Base-by-base conservation (phyloP, 2,113 vertebrate genomes). In the Nesoenas mayeri region DNA sequence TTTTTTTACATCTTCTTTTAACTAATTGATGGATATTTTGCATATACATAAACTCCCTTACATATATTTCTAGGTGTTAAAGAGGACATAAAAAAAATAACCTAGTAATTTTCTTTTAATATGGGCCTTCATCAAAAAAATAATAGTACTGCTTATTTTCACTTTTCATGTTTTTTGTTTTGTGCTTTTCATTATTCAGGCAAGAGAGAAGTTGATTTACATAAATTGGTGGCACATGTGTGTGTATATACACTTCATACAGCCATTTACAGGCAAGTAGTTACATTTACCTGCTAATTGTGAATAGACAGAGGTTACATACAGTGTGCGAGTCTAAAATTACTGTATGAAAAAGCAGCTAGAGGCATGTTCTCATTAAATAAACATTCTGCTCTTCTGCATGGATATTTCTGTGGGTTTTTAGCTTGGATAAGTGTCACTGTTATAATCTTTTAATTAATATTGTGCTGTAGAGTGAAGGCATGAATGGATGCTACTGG, bases 401-500 rank as follows among this genome's bases (percentile, higher is more conserved):
- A 72, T 79, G 94, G 71, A 48, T 93, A 72, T 94, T 96, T 95
- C 77, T 71, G 88, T 17, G 17, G 53, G 42, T 86, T 93, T 97
- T 95, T 86, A 67, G 56, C 57, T 96, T 84, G 95, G 96, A 93
- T 88, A 91, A 95, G 73, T 97, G 96, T 97, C 94, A 96, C 80
- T 96, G 71, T 94, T 95, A 93, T 94, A 95, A 98, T 97, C 94
- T 97, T 98, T 97, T 97, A 98, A 98, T 98, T 98, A 98, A 97
- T 98, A 98, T 96, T 94, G 74, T 97, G 56, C 44, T 84, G 94
- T 91, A 75, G 85, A 97, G 94, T 97, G 88, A 94, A 98, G 94
- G 96, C 89, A 96, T 97, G 96, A 97, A 97, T 98, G 97, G 97
- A 98, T 97, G 94, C 91, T 85, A 88, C 93, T 98, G 91, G 94